These are phyloP conservation scores for Molorchus minor DNA, from an alignment of 2,888 invertebrate species.

Conservation along the genomic window DNA sequence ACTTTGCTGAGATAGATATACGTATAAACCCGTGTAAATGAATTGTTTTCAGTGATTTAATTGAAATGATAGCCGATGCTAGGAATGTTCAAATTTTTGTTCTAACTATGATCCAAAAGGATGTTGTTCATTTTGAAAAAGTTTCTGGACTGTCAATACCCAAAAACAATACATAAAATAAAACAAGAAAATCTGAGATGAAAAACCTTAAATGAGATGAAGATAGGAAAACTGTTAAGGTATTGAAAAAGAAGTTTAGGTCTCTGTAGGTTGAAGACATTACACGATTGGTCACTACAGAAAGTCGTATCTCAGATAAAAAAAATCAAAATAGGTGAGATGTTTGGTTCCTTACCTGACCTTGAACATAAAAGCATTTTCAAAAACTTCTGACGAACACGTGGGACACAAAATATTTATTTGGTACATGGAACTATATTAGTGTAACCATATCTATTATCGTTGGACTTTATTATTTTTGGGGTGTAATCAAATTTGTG, in stretches of 20 bases:
- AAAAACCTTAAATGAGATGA: background rate
- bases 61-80: background rate
- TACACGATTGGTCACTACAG: background rate
- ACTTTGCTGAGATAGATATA: background rate
- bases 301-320: background rate
- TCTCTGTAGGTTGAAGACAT: background rate
- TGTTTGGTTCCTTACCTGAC: background rate
- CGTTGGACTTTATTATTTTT: too few species aligned
- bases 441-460: background rate
- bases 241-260: background rate
- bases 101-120: background rate
- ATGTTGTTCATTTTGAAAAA: background rate
- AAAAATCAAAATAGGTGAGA: background rate
- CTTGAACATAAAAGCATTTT: background rate
- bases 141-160: background rate
- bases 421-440: background rate
- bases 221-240: background rate
- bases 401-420: background rate
- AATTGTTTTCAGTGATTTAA: background rate
- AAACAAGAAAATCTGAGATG: background rate
- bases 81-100: background rate
- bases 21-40: background rate
- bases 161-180: background rate
- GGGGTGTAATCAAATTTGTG: too few species aligned
- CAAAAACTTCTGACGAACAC: background rate